Conservation (phyloP, 2,888 invertebrate species). For the Drosophila recens region DNA sequence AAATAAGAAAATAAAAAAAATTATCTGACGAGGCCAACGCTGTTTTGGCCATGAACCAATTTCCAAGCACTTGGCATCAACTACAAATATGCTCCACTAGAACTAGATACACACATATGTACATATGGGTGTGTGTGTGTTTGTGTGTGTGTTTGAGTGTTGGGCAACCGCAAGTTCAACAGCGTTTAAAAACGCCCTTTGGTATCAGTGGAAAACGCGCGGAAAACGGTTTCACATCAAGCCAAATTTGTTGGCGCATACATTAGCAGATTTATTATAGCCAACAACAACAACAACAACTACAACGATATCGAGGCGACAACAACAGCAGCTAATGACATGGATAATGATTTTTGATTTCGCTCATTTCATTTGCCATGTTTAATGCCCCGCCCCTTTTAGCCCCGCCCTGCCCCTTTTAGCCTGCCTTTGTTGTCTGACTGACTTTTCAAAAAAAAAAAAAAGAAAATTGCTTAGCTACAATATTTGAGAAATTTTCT, state of each 20-base stretch:
- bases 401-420: constrained; percentile 6
- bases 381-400: constrained; percentile 35
- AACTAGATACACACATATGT: neutral
- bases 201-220: constrained; percentile 7
- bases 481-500: constrained; percentile 35
- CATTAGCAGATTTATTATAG: constrained; percentile 57
- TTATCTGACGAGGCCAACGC: constrained; percentile 51
- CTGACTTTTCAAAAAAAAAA: constrained; percentile 32
- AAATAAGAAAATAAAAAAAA: constrained; percentile 17
- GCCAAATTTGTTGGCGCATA: constrained; percentile 36
- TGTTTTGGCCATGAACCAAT: constrained; percentile 69
- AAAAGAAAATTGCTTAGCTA: constrained; percentile 28
- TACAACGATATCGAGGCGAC: constrained; percentile 35
- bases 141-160: constrained; percentile 12
- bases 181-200: constrained; percentile 26
- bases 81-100: constrained; percentile 17
- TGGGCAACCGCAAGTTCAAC: constrained; percentile 19
- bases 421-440: constrained; percentile 2
- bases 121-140: neutral
- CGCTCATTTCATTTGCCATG: constrained; percentile 61
- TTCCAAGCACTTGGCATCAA: constrained; percentile 39
- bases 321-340: constrained; percentile 73
- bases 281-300: constrained; percentile 10
- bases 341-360: constrained; percentile 73
- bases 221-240: constrained; percentile 1